Evolutionary conservation across 1,140 invertebrate genomes (phyloP).

Genomic region (Zeugodacus cucurbitae): DNA sequence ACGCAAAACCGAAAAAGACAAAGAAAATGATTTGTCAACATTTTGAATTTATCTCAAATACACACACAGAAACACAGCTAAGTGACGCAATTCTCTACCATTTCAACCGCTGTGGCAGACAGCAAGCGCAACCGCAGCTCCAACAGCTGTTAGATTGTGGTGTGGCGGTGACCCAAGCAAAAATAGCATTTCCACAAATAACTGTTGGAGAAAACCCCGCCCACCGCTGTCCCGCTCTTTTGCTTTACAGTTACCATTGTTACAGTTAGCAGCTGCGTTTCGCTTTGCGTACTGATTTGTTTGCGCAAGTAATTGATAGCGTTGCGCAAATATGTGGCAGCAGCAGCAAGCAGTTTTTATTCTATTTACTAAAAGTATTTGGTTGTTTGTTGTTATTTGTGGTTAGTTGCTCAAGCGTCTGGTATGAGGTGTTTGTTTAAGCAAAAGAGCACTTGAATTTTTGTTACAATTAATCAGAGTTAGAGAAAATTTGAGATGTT

Average conservation of each 20-base stretch:
- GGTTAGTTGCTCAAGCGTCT: background rate
- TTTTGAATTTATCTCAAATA: conserved; percentile 11
- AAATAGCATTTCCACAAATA: conserved; percentile 8
- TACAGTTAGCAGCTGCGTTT: conserved; percentile 29
- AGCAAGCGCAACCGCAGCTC: background rate
- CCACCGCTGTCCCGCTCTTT: background rate
- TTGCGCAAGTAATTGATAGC: conserved; percentile 31
- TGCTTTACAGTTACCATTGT: background rate
- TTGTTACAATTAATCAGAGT: no score
- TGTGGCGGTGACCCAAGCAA: background rate
- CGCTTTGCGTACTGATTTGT: background rate
- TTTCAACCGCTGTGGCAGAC: background rate
- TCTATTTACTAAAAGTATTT: background rate
- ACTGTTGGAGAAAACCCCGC: background rate
- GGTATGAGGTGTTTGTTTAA: no score
- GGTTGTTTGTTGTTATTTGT: background rate
- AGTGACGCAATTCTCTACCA: background rate
- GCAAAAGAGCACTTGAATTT: no score
- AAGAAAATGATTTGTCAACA: conserved; percentile 32
- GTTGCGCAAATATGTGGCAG: background rate
- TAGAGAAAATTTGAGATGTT: no score
- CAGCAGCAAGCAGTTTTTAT: background rate
- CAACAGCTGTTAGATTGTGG: background rate
- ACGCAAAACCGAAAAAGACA: background rate
- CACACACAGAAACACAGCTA: background rate